Conservation (phyloP, 2,797 vertebrate genomes). For the Mionectes olivaceus region DNA sequence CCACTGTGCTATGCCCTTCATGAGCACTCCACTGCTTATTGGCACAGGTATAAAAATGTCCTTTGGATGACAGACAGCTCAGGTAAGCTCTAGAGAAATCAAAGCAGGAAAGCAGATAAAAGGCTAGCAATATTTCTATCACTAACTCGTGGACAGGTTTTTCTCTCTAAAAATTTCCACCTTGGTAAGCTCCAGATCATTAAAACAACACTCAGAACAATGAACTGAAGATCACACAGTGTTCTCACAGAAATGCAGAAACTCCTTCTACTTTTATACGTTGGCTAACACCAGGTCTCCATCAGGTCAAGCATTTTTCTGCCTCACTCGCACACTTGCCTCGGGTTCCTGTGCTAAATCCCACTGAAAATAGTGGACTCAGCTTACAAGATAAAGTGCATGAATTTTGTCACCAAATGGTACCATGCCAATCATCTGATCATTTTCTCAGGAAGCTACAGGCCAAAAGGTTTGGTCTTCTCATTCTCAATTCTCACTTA, state of each 20-base stretch:
- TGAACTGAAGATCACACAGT: not conserved
- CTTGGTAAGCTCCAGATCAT: not conserved
- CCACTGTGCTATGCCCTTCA: not conserved
- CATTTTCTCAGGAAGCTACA: not conserved
- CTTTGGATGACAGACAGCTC: constrained; percentile 21
- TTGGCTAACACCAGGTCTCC: not conserved
- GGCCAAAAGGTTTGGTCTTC: not conserved
- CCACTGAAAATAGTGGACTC: not conserved
- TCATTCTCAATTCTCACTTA: not conserved
- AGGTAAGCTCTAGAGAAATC: constrained; percentile 49
- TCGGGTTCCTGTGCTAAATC: not conserved
- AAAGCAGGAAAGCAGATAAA: constrained; percentile 42
- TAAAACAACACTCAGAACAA: not conserved
- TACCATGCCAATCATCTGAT: not conserved
- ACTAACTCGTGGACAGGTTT: not conserved
- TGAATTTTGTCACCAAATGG: not conserved
- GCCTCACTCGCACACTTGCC: not conserved
- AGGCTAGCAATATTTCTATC: constrained; percentile 2
- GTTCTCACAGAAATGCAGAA: not conserved
- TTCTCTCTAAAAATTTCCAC: constrained; percentile 11
- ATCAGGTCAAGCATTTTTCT: not conserved
- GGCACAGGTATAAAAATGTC: constrained; percentile 30
- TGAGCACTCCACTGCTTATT: not conserved
- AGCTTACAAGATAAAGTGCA: not conserved
- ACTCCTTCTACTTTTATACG: not conserved